Base-by-base conservation (phyloP, 2,113 vertebrate genomes). In the Grus americana region DNA sequence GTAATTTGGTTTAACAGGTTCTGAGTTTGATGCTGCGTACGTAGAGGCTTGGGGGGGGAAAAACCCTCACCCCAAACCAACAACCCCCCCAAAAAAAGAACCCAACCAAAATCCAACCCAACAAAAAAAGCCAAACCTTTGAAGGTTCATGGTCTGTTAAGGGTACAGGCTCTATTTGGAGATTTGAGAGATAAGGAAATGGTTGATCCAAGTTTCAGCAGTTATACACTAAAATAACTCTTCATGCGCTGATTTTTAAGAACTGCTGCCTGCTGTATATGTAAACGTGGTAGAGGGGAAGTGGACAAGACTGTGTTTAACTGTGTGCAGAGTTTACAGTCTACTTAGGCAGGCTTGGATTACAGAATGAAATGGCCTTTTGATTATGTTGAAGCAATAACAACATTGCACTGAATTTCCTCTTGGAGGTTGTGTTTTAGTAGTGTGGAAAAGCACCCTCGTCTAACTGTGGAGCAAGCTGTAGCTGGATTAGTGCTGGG, bases 361-460 rank as follows among this genome's bases (percentile, higher is more conserved):
- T 79, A 50, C 58, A 46, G 90, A 55, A 9, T 71, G 63, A 36
- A 42, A 18, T 4, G 55, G 55, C 84, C 59, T 91, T 68, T 82
- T 49, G 80, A 42, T 14, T 24, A 9, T 21, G 17, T 15, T 3
- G 72, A 73, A 58, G 82, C 72, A 86, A 26, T 26, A 38, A 6
- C 3, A 58, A 32, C 57, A 3, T 4, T 49, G 46, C 65, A 27
- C 40, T 6, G 74, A 22, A 36, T 23, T 85, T 94, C 52, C 84
- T 72, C 44, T 18, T 24, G 0, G 46, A 24, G 76, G 2, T 58
- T 38, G 18, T 1, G 0, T 32, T 59, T 19, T 22, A 40, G 61
- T 36, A 29, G 72, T 1, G 22, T n/a, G 74, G 40, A 70, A 73
- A 14, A 62, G 66, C 46, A 8, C 20, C 47, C 18, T 22, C 7